phyloP scores from a whole-genome alignment of 1,140 invertebrate genomes.

The Tyrophagus putrescentiae region DNA sequence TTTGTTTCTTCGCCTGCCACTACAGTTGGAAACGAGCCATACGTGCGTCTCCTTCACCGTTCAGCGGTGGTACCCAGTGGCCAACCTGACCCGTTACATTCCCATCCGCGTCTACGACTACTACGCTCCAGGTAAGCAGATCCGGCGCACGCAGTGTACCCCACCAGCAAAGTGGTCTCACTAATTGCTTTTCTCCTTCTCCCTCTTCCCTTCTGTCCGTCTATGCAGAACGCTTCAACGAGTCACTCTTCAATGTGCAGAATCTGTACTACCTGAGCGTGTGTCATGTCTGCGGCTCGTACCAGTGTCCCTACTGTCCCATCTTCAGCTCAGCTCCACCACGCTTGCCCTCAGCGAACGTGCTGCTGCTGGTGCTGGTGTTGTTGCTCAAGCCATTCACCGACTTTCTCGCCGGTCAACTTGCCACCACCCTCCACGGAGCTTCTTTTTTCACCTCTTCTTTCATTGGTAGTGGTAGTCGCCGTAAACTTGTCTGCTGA shows the following conservation, averaged over 20 bases:
- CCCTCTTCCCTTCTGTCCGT: not conserved
- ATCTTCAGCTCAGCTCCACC: constrained; percentile 55
- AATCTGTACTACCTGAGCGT: constrained; percentile 79
- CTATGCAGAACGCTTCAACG: constrained; percentile 70
- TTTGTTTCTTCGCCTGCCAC: no score
- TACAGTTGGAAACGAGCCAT: constrained; percentile 56
- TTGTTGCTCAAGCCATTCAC: no score
- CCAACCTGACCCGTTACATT: constrained; percentile 84
- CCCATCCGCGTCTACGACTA: constrained; percentile 84
- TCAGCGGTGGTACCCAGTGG: constrained; percentile 85
- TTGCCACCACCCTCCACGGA: no score
- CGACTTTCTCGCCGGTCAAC: no score
- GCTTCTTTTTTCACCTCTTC: no score
- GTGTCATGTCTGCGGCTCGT: constrained; percentile 94
- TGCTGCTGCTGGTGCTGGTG: not conserved
- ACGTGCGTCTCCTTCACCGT: constrained; percentile 83
- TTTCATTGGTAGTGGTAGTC: no score
- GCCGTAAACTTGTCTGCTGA: no score
- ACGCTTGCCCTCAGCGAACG: not conserved
- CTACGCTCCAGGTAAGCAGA: constrained; percentile 68
- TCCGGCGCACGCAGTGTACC: not conserved
- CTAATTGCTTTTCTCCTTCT: constrained; percentile 29
- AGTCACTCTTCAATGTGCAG: constrained; percentile 76
- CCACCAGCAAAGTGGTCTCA: not conserved
- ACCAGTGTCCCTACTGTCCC: constrained; percentile 89